Evolutionary conservation across 2,797 vertebrate species (phyloP), one percentile per base, ranked within the genome.

Genomic region (Philypnodon macrostomus): DNA sequence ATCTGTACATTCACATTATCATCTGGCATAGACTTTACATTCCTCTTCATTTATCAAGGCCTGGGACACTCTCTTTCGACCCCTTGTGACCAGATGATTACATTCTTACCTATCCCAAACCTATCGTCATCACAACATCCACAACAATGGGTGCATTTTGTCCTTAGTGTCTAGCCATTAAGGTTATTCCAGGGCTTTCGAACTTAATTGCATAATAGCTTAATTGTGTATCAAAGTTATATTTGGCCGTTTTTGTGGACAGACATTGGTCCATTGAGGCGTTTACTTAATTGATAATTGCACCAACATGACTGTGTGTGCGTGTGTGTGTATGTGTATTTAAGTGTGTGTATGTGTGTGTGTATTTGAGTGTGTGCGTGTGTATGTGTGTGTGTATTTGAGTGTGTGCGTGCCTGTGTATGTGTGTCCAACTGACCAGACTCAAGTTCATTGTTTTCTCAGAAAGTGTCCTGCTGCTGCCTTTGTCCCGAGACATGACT

Each of bases 391-490:
- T 31, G n/a, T n/a, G n/a, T n/a, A n/a, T n/a, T n/a, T n/a, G n/a
- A n/a, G 14, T 23, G 24, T 19, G 40, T 35, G 40, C 30, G 15
- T 49, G 47, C n/a, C n/a, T 15, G 36, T 51, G 36, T 35, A 11
- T 17, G 41, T 46, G 10, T 23, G 44, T 17, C 17, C 31, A 15
- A 7, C 34, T 19, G 2, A 54, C 45, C n/a, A 38, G 38, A 47
- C 11, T 53, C 42, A 18, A 8, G 27, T 61, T 44, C 24, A 62
- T 54, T 62, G 58, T 53, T 47, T 26, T 19, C 18, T 34, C 18
- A 37, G 33, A 37, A 24, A 31, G 31, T 58, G 32, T 44, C 47
- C 55, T 58, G 47, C 39, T 58, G 55, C 36, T 61, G 31, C 32
- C 18, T 37, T 53, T 61, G 58, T 48, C 37, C n/a, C 1, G 19